A percentile compares a stretch with the other conserved stretches of the same genome.
These are phyloP conservation scores for Phortica variegata DNA, from an alignment of 1,140 invertebrate genomes.

Conservation along the genomic window DNA sequence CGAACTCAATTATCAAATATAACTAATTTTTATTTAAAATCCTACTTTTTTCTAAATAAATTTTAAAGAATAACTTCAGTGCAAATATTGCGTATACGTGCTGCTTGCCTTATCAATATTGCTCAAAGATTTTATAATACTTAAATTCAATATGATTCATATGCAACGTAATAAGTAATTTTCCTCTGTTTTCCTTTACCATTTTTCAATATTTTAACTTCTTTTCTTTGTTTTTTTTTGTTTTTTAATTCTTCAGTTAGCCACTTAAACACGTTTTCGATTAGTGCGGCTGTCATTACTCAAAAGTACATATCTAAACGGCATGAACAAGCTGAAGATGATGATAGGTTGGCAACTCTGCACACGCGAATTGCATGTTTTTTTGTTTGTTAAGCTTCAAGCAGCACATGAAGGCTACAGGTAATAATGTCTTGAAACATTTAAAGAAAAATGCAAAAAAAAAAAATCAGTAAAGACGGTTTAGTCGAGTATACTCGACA, in stretches of 20 bases:
- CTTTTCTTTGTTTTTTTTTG: slow-evolving; percentile 26
- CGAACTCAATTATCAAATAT: too few species aligned
- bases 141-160: slow-evolving; percentile 12
- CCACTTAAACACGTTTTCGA: slow-evolving; percentile 56
- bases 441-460: slow-evolving; percentile 27
- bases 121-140: neutral
- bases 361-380: slow-evolving; percentile 4
- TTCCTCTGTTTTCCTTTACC: neutral
- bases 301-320: slow-evolving; percentile 9
- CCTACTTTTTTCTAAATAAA: too few species aligned
- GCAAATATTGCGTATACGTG: too few species aligned
- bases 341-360: neutral
- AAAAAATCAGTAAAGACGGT: too few species aligned
- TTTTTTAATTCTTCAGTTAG: slow-evolving; percentile 46
- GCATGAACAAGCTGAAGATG: neutral
- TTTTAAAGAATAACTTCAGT: too few species aligned
- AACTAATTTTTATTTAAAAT: too few species aligned
- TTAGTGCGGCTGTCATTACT: slow-evolving; percentile 44
- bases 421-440: too few species aligned
- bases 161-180: neutral
- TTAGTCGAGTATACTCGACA: too few species aligned
- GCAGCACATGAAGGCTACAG: too few species aligned
- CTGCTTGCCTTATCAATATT: too few species aligned
- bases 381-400: slow-evolving; percentile 13
- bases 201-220: neutral